Base-by-base conservation (phyloP, 2,797 vertebrate genomes). In the Erpetoichthys calabaricus region DNA sequence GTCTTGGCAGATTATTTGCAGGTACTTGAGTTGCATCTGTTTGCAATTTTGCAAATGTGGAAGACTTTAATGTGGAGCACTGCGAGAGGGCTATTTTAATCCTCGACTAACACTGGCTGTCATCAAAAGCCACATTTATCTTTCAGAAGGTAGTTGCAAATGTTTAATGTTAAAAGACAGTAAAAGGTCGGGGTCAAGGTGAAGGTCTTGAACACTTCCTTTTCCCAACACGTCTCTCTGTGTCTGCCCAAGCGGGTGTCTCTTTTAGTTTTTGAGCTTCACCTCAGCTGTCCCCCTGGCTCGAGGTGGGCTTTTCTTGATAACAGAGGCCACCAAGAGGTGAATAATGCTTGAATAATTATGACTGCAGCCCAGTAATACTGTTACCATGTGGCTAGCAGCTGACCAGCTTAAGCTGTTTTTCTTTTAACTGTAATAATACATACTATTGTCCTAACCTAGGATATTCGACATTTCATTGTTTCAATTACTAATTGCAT, bases 11-110 rank as follows among this genome's bases (percentile, higher is more conserved):
- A 96, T 97, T 96, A 93, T 97, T 95, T 94, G 93, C 95, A 97
- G 95, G 95, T 98, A 97, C 95, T 97, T 97, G 91, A 98, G 91
- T 90, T 94, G 91, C 95, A 98, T 98, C 95, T 97, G 95, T 97
- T 97, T 97, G 94, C 91, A 98, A 98, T 98, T 98, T 98, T 89
- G 90, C 89, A 94, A 95, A 94, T 90, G 90, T 91, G 86, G 92
- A 93, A 92, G 92, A 91, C 91, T 95, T 93, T 94, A 95, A 94
- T 92, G 89, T 88, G 75, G 79, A 82, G 81, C 87, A 74, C 81
- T 84, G 85, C 77, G 77, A 80, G 79, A 84, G 86, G 86, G 85
- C 91, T 94, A 92, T 93, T 94, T 91, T 91, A 91, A 94, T 92
- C 89, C 86, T 80, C 73, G 81, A 85, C 86, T 91, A 92, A 89